phyloP scores from a whole-genome alignment of 1,140 invertebrate species.

The Araneus ventricosus region DNA sequence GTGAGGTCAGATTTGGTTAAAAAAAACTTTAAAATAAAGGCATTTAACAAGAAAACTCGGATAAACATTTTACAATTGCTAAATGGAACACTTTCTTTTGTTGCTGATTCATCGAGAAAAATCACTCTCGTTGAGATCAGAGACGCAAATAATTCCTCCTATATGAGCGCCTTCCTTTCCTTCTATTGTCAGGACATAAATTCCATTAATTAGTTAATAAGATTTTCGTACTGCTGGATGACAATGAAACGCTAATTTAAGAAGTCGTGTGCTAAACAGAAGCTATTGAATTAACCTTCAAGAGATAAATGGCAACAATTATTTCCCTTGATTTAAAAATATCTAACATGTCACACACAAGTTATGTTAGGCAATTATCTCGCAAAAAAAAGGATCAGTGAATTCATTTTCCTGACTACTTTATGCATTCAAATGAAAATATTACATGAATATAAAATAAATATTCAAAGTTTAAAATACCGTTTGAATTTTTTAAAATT shows the following conservation, averaged over 20 bases:
- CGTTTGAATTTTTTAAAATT: too few species aligned
- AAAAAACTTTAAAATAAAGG: too few species aligned
- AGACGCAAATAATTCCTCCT: background rate
- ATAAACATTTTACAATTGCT: too few species aligned
- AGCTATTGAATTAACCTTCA: conserved; percentile 15
- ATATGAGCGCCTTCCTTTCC: background rate
- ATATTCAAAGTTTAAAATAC: too few species aligned
- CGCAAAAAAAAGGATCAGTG: too few species aligned
- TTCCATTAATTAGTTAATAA: background rate
- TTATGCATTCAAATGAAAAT: too few species aligned
- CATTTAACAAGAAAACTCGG: too few species aligned
- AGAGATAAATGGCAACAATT: background rate
- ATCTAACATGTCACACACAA: background rate
- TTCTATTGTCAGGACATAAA: background rate
- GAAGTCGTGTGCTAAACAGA: background rate
- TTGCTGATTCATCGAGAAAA: too few species aligned
- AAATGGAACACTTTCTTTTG: too few species aligned
- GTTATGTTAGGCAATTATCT: background rate
- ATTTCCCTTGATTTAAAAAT: background rate
- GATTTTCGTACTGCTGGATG: background rate
- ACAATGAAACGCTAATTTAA: conserved; percentile 16
- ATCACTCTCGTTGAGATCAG: background rate
- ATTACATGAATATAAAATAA: too few species aligned
- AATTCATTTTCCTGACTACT: too few species aligned
- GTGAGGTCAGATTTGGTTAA: too few species aligned